A percentile compares a stretch with the other conserved stretches of the same genome.
Evolutionary conservation across 2,888 invertebrate species (phyloP).

Genomic region (Malacosoma neustria): DNA sequence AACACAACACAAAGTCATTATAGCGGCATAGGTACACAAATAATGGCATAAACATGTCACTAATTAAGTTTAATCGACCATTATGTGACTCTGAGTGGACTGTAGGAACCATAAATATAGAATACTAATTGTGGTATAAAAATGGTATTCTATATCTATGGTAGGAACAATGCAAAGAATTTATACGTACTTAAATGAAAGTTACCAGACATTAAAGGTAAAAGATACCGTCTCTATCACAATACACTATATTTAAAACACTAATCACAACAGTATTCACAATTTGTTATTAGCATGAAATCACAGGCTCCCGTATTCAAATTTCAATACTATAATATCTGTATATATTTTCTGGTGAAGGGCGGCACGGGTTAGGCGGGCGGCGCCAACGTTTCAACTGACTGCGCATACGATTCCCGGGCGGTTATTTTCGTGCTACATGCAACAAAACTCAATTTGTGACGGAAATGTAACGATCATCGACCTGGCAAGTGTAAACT

Average conservation of each 20-base stretch:
- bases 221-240: conserved; percentile 33
- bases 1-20: no score
- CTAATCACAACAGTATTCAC: conserved; percentile 27
- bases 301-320: conserved; percentile 15
- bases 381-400: conserved; percentile 37
- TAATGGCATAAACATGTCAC: no score
- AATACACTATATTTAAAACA: conserved; percentile 45
- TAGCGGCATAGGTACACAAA: no score
- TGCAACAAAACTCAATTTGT: conserved; percentile 61
- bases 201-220: conserved; percentile 38
- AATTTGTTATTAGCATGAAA: conserved; percentile 22
- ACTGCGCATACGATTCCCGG: conserved; percentile 55
- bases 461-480: conserved; percentile 72
- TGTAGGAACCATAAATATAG: no score
- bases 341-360: conserved; percentile 29
- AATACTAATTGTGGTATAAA: no score
- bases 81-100: no score
- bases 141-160: no score
- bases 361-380: conserved; percentile 41
- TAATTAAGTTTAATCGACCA: no score
- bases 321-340: conserved; percentile 16
- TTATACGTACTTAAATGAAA: conserved; percentile 13
- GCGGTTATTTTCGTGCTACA: conserved; percentile 69
- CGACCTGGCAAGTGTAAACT: conserved; percentile 55
- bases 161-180: no score